These are phyloP conservation scores for Streblospio benedicti DNA, from an alignment of 1,140 invertebrate species.

Conservation along the genomic window DNA sequence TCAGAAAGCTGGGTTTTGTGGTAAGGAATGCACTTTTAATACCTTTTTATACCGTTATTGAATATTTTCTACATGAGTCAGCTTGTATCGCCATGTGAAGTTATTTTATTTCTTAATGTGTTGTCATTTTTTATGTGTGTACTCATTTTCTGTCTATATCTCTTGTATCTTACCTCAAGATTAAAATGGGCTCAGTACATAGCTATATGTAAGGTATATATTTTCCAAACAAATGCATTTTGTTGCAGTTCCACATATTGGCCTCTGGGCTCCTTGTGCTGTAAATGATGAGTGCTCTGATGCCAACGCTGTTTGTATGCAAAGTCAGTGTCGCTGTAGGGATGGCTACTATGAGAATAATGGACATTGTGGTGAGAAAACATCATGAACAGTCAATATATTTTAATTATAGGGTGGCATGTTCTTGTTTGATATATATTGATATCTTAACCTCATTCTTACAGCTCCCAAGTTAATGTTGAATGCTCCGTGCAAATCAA, in stretches of 20 bases:
- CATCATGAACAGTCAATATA: background rate
- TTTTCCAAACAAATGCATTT: background rate
- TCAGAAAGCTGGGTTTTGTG: background rate
- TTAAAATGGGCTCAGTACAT: background rate
- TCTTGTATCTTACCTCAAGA: background rate
- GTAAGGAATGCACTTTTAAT: background rate
- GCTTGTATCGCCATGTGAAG: no score
- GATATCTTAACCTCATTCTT: background rate
- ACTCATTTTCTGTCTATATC: background rate
- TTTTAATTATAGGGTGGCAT: background rate
- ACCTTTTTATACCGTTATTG: no score
- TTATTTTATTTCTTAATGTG: no score
- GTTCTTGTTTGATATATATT: background rate
- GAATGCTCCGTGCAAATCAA: background rate
- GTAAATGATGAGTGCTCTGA: background rate
- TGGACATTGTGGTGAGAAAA: conserved; percentile 3
- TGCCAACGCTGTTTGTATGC: background rate
- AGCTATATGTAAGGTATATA: background rate
- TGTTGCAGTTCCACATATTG: background rate
- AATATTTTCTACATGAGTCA: no score
- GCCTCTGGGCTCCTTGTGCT: conserved; percentile 5
- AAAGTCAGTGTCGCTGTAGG: background rate
- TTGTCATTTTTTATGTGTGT: no score
- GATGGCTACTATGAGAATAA: conserved; percentile 2
- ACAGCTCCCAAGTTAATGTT: background rate